Base-by-base conservation (phyloP, 2,888 invertebrate species). In the Acleris literana region DNA sequence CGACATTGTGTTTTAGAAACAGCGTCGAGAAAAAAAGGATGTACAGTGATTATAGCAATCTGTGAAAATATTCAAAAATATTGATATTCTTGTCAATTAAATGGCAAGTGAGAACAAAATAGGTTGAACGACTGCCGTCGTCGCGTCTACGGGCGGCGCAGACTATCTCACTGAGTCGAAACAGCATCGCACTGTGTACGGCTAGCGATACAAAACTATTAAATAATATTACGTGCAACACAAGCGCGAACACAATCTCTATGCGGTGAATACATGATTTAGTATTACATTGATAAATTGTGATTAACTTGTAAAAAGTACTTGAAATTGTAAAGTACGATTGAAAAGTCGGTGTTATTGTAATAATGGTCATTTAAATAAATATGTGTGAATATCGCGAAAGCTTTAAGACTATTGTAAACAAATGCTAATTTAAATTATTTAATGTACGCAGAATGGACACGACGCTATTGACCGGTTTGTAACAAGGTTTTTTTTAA, bases 131-230 rank as follows among this genome's bases (percentile, higher is more conserved):
- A 25, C 60, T 17, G 11, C 3, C 6, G 49, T 48, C 59, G 54
- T 25, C 46, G 9, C 1, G 3, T 25, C 25, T 44, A 29, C 57
- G 29, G 7, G 70, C 74, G 75, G 68, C 71, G 72, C 74, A 76
- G 60, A 56, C 76, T 82, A 82, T 74, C 17, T 83, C 83, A 83
- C 83, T 82, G 77, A 80, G 76, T 74, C 81, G 78, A 77, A 74
- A 80, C 82, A 78, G 79, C 81, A 75, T 72, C 81, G 78, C 71
- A 75, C 82, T 79, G 81, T 74, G 79, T 75, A 69, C 78, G 79
- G 67, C 75, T 72, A 69, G 72, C 71, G 73, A 71, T 57, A 59
- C 62, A 46, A 48, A 4, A 64, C 29, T 18, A 58, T 62, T 62
- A n/a, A 20, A 68, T 58, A 58, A 53, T 54, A 43, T 22, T 25